These are phyloP conservation scores for Lottia scabra DNA, from an alignment of 2,888 invertebrate genomes.

Conservation along the genomic window DNA sequence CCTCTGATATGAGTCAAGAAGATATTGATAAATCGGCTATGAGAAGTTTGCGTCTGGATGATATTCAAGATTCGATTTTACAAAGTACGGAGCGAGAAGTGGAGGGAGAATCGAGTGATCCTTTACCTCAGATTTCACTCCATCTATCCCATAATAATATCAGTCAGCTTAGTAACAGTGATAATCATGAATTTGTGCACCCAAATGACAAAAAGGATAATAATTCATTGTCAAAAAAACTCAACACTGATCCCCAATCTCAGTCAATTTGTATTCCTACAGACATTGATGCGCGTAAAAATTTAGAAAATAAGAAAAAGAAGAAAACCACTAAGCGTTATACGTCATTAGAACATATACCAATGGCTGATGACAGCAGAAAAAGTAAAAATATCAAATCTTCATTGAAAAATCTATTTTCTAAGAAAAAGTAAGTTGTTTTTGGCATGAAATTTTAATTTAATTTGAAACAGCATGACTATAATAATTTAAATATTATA, in stretches of 20 bases:
- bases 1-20: neutral
- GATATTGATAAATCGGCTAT: neutral
- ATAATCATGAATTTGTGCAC: neutral
- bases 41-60: neutral
- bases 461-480: too few species aligned
- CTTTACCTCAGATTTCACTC: neutral
- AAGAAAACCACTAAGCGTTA: constrained; percentile 15
- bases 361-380: constrained; percentile 11
- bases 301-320: constrained; percentile 13
- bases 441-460: neutral
- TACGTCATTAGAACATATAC: constrained; percentile 15
- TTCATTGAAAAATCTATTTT: constrained; percentile 67
- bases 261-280: neutral
- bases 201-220: neutral
- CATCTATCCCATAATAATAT: neutral
- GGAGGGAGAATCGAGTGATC: neutral
- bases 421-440: constrained; percentile 66
- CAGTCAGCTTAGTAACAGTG: neutral
- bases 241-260: neutral
- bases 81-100: neutral
- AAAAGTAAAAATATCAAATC: constrained; percentile 57
- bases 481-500: too few species aligned
- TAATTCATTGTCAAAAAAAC: neutral
- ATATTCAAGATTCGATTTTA: neutral
- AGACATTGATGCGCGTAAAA: neutral